Base-by-base conservation (phyloP, 1,140 invertebrate species). In the Zaprionus inermis region DNA sequence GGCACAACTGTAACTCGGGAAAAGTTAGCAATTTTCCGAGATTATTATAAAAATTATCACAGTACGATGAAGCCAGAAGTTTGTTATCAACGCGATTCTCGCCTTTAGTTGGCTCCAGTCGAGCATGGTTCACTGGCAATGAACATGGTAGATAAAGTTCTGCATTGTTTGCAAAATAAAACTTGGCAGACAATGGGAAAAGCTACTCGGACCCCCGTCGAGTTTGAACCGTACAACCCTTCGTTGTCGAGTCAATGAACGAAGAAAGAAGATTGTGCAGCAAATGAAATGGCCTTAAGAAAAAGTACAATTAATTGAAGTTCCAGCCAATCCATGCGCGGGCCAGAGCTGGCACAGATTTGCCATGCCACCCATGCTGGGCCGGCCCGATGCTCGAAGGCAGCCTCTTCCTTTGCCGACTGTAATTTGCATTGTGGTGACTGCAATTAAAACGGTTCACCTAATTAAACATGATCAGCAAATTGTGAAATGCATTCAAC, bases 381-480 rank as follows among this genome's bases (percentile, higher is more conserved):
- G 3, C 0, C 5, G n/a, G n/a, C n/a, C n/a, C n/a, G n/a, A n/a
- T n/a, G n/a, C n/a, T n/a, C n/a, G 11, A n/a, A 38, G 36, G 12
- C 36, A n/a, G 36, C 36, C 4, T 1, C 30, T 41, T 14, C n/a
- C 18, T 24, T 22, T 7, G 9, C n/a, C n/a, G 14, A 7, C 32
- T 52, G 67, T 38, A 61, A 56, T 56, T 68, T 68, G 57, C 64
- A 46, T 68, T 60, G 38, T 60, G 38, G 24, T 24, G 36, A 30
- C 51, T 16, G 71, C n/a, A 60, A 68, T 68, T 56, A 67, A 61
- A 68, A 18, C 30, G 12, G 14, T 18, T 32, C 71, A 34, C 30
- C 51, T 41, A 60, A 69, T 73, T 73, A 38, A 73, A 46, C 57
- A 41, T 32, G 36, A 56, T 69, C 49, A 41, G 24, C 55, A 5